Evolutionary conservation across 2,797 vertebrate species (phyloP), one percentile per base, ranked within the genome.

Genomic region (Lutjanus argentimaculatus): DNA sequence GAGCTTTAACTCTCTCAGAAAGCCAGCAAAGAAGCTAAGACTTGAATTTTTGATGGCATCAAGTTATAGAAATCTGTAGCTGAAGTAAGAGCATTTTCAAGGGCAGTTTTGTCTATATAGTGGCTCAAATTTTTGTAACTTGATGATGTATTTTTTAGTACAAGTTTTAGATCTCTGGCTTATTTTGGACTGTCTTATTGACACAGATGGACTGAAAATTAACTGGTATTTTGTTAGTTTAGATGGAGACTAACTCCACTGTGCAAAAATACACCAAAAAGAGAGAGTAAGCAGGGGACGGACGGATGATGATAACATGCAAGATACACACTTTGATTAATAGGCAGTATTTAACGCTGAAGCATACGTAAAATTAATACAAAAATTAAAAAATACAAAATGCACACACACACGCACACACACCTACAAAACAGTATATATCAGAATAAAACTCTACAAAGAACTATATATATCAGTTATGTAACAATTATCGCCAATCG

Each of bases 391-490:
- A 96, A 95, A 94, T 95, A 95, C 93, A 96, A 94, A 95, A 94
- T 91, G 93, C 93, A 92, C 89, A 93, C 93, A 86, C 90, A 88
- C 91, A 81, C 90, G 74, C 94, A 90, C 92, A 93, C 95, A 92
- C 93, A 95, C 95, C 94, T 96, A 96, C 95, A 96, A 96, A 96
- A 95, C 94, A 92, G 93, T 94, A 94, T 95, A 93, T 93, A 91
- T 93, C 92, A 95, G 95, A 96, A 96, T 95, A 96, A 95, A 95
- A 96, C 91, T 96, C 95, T 96, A 96, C 95, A 95, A 96, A 95
- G 93, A 95, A 94, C 94, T 91, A 95, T 93, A 95, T 93, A 91
- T 93, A 94, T 93, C 86, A 94, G 87, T 86, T 94, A 94, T 94
- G 94, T 94, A 93, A 94, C 93, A 94, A 94, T 94, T 92, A 92